These are phyloP conservation scores for Germaria angustata DNA, from an alignment of 2,888 invertebrate genomes.

Conservation along the genomic window DNA sequence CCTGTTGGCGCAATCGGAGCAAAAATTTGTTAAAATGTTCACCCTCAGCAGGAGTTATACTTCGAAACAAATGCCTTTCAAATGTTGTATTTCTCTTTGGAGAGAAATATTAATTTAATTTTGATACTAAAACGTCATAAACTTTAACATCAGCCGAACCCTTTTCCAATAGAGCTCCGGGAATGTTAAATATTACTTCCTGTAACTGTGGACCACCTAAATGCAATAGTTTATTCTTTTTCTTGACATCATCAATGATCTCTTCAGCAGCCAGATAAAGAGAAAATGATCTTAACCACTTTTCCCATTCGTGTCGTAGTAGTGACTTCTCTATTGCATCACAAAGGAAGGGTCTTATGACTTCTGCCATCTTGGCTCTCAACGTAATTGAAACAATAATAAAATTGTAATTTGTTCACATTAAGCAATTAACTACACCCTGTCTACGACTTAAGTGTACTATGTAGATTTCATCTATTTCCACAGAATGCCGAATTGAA, in stretches of 20 bases:
- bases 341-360: constrained; percentile 63
- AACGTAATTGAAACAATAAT: constrained; percentile 33
- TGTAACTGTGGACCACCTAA: constrained; percentile 62
- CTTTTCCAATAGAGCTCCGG: constrained; percentile 58
- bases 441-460: constrained; percentile 39
- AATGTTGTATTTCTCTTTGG: constrained; percentile 67
- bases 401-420: constrained; percentile 15
- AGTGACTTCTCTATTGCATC: no score
- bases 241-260: constrained; percentile 55
- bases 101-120: constrained; percentile 63
- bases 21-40: no score
- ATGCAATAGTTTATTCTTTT: no score
- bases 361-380: constrained; percentile 34
- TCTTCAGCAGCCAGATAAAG: constrained; percentile 64
- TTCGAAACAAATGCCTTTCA: no score
- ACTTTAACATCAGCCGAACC: constrained; percentile 41
- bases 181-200: constrained; percentile 64
- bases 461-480: no score
- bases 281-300: constrained; percentile 57
- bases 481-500: no score
- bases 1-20: no score
- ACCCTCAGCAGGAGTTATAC: no score
- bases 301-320: no score
- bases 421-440: constrained; percentile 10
- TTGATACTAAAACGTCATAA: constrained; percentile 59